Evolutionary conservation across 2,113 vertebrate genomes (phyloP), one percentile per base, ranked within the genome.

Genomic region (Misgurnus anguillicaudatus): DNA sequence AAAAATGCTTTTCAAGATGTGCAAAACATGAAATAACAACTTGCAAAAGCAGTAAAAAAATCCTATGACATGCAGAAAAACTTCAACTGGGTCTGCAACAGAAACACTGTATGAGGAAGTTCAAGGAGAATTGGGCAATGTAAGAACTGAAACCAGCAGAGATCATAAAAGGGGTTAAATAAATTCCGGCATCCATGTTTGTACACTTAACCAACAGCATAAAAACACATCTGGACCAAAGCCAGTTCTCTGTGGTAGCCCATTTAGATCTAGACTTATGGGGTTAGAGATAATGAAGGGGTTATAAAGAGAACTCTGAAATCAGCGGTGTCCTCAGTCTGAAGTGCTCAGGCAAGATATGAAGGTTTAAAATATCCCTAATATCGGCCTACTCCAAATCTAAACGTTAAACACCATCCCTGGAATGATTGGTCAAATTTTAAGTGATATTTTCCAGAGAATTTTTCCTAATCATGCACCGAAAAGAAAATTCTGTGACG

Each of bases 231-330:
- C 58, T 73, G 77, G 80, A 69, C 78, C 39, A 67, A 74, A 75
- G 77, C 68, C 41, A 57, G 62, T 16, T 68, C 61, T 45, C 68
- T 19, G 55, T 10, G 39, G 78, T 69, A 82, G 68, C 42, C 53
- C 77, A 9, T 47, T 74, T 61, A 51, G 64, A 65, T 58, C 51
- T 63, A 42, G 47, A 31, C 72, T 47, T 41, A 65, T 39, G 58
- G 65, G 42, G 60, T 4, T 47, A n/a, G 72, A 75, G 79, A 81
- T 83, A 82, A 84, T 78, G 65, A 82, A 77, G 79, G 58, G 64
- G 65, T 66, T 83, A 84, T 81, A 84, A 83, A 85, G 58, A 66
- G 65, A 78, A 8, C 10, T 62, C 3, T 64, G 65, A 74, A 70
- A 58, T 73, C 70, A 74, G 36, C 24, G 7, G 16, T 38, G 14